Conservation (phyloP, 2,797 vertebrate genomes). For the Prunella strophiata region DNA sequence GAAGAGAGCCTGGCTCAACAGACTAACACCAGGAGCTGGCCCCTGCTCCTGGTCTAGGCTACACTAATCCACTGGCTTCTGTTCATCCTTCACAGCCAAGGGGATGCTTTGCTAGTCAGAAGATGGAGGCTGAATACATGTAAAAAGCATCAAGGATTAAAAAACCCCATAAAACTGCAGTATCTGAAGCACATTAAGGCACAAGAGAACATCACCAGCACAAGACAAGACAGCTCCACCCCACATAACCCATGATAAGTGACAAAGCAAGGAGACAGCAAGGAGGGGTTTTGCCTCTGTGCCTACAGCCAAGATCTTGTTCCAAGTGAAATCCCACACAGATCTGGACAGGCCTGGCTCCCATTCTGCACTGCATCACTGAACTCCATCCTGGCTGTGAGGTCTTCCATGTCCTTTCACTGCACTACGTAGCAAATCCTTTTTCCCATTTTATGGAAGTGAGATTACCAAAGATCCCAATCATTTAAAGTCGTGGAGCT, state of each 20-base stretch:
- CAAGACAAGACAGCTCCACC: background rate
- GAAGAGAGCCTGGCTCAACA: background rate
- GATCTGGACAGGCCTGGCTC: background rate
- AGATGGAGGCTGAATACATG: background rate
- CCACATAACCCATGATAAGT: accelerated
- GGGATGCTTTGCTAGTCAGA: background rate
- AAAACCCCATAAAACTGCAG: background rate
- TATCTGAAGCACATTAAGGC: background rate
- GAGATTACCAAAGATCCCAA: background rate
- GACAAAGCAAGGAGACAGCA: background rate
- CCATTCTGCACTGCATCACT: background rate
- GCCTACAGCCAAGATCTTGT: background rate
- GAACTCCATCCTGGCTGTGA: background rate
- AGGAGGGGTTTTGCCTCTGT: background rate
- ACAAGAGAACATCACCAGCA: background rate
- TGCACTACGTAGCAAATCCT: background rate
- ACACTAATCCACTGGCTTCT: background rate
- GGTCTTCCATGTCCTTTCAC: background rate
- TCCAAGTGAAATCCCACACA: background rate
- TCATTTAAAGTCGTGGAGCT: background rate
- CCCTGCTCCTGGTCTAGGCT: background rate
- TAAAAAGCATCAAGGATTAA: background rate
- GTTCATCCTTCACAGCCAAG: background rate
- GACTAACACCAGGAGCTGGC: background rate
- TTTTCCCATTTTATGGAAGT: background rate